phyloP scores from a whole-genome alignment of 1,140 invertebrate genomes.

The Sycophila sp. region DNA sequence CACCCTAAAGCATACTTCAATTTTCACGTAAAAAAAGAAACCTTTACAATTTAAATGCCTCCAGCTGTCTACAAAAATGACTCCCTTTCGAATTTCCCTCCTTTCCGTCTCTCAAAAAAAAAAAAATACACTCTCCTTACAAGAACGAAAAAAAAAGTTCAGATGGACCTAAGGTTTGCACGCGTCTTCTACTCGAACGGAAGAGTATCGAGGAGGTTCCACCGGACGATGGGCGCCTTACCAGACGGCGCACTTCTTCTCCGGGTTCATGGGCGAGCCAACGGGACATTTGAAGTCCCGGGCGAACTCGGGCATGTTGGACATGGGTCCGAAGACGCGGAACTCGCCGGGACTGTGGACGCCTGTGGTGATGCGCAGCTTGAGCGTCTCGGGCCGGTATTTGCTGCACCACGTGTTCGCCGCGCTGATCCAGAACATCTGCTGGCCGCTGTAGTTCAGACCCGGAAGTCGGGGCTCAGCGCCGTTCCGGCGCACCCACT shows the following conservation, averaged over 20 bases:
- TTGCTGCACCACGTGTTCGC: conserved; percentile 77
- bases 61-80: neutral
- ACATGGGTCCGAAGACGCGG: conserved; percentile 87
- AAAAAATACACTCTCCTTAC: neutral
- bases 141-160: no score
- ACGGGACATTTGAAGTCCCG: conserved; percentile 86
- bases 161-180: no score
- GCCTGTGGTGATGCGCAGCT: conserved; percentile 79
- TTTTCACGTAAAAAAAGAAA: neutral
- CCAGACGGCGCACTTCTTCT: conserved; percentile 86
- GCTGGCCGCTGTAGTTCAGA: conserved; percentile 69
- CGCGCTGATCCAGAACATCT: conserved; percentile 83
- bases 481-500: conserved; percentile 75
- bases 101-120: no score
- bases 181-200: no score
- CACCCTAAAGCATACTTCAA: no score
- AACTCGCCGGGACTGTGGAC: conserved; percentile 83
- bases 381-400: conserved; percentile 77
- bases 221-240: no score
- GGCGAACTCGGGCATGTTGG: conserved; percentile 90
- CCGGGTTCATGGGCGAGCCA: conserved; percentile 87
- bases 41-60: neutral
- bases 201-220: no score
- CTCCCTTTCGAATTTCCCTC: neutral
- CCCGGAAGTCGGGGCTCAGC: conserved; percentile 73